Evolutionary conservation across 2,797 vertebrate species (phyloP), one percentile per base, ranked within the genome.

Genomic region (Menidia menidia): DNA sequence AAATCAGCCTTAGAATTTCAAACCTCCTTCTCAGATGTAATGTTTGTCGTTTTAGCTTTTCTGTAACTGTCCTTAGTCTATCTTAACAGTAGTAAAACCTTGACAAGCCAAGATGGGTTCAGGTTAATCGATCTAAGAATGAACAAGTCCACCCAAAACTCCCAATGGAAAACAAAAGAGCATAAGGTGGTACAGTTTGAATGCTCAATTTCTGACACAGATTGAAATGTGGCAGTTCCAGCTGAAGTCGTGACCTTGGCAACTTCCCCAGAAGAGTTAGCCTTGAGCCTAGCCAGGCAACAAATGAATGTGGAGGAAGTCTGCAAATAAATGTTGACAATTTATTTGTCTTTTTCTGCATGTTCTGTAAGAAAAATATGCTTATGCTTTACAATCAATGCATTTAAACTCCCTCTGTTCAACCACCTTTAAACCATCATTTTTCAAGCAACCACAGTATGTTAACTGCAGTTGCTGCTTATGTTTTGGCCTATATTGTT

Each of bases 351-450:
- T 55, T 75, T 67, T 63, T 25, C 45, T 25, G 2, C 45, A 58
- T 69, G 31, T 16, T 12, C 47, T 31, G 31, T 33, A 9, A 72
- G 64, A 57, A 78, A 85, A 78, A 66, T 51, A 61, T 0, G 54
- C 71, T 45, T 45, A 6, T 35, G 39, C 41, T 81, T 68, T 63
- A 52, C 56, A 41, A 25, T 25, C 25, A 25, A 2, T 25, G 25
- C 25, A 25, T 78, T 80, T 68, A 77, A 68, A 72, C 58, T 35
- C 56, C 60, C 53, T 68, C 65, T 58, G 70, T 13, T 54, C 62
- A 60, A 57, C 71, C 56, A 44, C n/a, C 47, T 64, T n/a, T 75
- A 76, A 85, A 82, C 73, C 75, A 72, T 71, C 74, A 84, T 68
- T 81, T 87, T 69, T 77, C 47, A 31, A 78, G 60, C 68, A 32